phyloP scores from a whole-genome alignment of 2,113 vertebrate species.

The Ophiodon elongatus region DNA sequence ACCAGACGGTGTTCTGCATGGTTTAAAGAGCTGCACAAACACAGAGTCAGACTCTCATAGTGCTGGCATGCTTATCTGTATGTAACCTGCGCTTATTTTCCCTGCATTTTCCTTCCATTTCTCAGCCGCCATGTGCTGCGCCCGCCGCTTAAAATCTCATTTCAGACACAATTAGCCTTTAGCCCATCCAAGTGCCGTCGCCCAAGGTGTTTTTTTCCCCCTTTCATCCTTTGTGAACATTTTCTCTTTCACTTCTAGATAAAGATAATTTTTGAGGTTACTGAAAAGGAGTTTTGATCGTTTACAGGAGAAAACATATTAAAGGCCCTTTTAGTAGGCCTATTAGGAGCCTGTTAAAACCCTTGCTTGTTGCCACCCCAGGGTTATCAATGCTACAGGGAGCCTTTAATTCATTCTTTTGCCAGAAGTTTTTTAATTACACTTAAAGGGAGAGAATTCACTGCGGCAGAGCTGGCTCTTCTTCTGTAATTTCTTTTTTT shows the following conservation, averaged over 20 bases:
- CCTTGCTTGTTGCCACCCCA: conserved; percentile 54
- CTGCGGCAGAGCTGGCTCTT: conserved; percentile 12
- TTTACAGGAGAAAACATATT: conserved; percentile 79
- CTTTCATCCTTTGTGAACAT: conserved; percentile 64
- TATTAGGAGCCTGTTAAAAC: conserved; percentile 67
- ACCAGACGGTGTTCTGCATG: conserved; percentile 45
- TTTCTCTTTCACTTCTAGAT: conserved; percentile 68
- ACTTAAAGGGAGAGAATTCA: conserved; percentile 59
- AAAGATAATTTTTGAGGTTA: conserved; percentile 72
- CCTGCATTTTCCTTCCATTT: conserved; percentile 55
- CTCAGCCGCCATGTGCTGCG: conserved; percentile 55
- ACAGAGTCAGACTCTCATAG: conserved; percentile 39
- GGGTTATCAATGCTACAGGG: conserved; percentile 65
- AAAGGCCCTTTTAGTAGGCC: conserved; percentile 64
- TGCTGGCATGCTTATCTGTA: conserved; percentile 60
- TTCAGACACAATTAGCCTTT: conserved; percentile 86
- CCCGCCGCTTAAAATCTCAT: conserved; percentile 83
- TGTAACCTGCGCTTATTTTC: conserved; percentile 65
- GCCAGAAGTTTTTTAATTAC: conserved; percentile 68
- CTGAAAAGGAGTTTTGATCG: conserved; percentile 77
- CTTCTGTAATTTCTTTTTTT: conserved; percentile 57
- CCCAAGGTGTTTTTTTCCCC: conserved; percentile 34
- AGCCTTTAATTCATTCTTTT: conserved; percentile 62
- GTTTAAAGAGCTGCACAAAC: conserved; percentile 56
- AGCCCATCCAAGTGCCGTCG: conserved; percentile 66